Evolutionary conservation across 1,140 invertebrate species (phyloP).

Genomic region (Globodera ellingtonae): DNA sequence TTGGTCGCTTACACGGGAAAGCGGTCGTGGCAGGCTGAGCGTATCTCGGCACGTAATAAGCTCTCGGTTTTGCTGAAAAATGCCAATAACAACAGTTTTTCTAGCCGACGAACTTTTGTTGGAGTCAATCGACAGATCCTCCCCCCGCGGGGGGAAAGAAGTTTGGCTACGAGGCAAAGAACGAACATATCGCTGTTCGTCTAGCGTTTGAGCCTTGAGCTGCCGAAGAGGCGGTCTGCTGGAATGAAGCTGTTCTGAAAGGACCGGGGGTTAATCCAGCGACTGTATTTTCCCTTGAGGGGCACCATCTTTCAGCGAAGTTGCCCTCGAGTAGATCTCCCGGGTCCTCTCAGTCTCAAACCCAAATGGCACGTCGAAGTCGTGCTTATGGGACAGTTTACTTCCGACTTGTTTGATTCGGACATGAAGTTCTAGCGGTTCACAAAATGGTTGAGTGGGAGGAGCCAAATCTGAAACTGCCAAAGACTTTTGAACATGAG

Average conservation of each 20-base stretch:
- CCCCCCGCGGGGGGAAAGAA: not conserved
- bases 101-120: not conserved
- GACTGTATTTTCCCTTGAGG: not conserved
- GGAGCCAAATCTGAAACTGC: not conserved
- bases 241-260: not conserved
- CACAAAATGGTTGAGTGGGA: not conserved
- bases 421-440: slow-evolving; percentile 22
- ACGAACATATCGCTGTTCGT: not conserved
- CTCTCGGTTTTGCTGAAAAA: slow-evolving; percentile 22
- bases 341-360: slow-evolving; percentile 6
- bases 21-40: not conserved
- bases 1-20: not conserved
- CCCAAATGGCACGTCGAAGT: not conserved
- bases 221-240: not conserved
- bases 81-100: not conserved
- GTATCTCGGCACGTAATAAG: not conserved
- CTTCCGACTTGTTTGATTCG: slow-evolving; percentile 13
- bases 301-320: slow-evolving; percentile 17
- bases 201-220: not conserved
- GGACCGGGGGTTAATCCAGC: not conserved
- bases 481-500: not conserved
- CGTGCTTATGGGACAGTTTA: not conserved
- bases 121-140: not conserved
- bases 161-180: not conserved
- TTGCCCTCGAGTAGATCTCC: slow-evolving; percentile 20